Percentiles rank a stretch among this genome's conserved stretches.
These are phyloP conservation scores for Alectura lathami DNA, from an alignment of 2,113 vertebrate genomes.

Conservation along the genomic window DNA sequence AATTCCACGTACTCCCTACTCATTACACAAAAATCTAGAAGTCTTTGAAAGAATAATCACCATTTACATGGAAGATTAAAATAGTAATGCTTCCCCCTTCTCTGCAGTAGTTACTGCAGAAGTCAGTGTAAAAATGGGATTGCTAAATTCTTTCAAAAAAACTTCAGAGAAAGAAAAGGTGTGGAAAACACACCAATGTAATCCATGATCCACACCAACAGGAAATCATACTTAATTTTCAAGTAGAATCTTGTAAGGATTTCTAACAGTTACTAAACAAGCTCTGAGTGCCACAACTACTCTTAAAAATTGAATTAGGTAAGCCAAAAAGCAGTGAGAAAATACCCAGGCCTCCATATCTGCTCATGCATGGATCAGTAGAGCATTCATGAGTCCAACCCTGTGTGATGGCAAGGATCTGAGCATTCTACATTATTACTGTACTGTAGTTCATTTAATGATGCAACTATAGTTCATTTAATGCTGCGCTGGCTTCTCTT, in stretches of 20 bases:
- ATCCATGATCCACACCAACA: neutral
- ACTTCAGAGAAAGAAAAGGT: neutral
- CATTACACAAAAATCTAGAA: neutral
- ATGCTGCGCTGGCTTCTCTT: constrained; percentile 71
- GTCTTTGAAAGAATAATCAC: neutral
- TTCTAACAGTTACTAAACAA: neutral
- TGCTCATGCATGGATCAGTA: neutral
- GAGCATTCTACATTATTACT: constrained; percentile 52
- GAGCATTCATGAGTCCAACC: constrained; percentile 31
- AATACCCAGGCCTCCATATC: neutral
- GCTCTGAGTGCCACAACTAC: neutral
- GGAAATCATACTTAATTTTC: neutral
- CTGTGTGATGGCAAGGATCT: neutral
- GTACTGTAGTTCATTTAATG: constrained; percentile 64
- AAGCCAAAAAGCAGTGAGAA: constrained; percentile 14
- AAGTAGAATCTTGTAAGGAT: neutral
- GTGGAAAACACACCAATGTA: neutral
- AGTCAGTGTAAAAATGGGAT: neutral
- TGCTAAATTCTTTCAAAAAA: neutral
- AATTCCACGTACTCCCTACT: neutral
- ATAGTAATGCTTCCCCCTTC: neutral
- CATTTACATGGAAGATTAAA: neutral
- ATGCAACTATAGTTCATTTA: constrained; percentile 68
- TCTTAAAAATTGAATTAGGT: neutral
- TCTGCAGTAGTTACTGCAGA: neutral